phyloP scores from a whole-genome alignment of 2,113 vertebrate species.

The Rhinopomastus cyanomelas region DNA sequence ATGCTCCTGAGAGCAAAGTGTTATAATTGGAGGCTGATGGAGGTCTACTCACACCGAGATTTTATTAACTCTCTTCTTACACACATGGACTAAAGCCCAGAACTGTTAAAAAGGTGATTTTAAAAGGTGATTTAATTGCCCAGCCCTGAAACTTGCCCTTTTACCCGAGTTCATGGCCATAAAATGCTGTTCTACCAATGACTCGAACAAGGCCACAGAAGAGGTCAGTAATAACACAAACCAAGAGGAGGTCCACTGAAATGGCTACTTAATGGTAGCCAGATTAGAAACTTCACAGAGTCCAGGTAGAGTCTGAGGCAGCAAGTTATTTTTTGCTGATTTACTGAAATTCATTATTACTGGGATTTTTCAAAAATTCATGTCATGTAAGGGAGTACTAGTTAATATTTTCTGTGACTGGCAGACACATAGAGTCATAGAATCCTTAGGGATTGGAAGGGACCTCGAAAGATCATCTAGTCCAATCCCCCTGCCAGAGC shows the following conservation, averaged over 20 bases:
- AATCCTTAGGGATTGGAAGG: no score
- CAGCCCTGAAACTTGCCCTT: conserved; percentile 56
- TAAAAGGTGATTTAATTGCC: conserved; percentile 63
- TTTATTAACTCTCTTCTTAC: conserved; percentile 63
- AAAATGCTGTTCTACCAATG: conserved; percentile 63
- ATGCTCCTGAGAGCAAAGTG: conserved; percentile 39
- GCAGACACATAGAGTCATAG: no score
- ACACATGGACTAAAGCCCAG: conserved; percentile 50
- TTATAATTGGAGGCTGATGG: conserved; percentile 22
- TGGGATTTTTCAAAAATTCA: not conserved
- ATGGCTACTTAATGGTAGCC: conserved; percentile 31
- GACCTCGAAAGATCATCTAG: no score
- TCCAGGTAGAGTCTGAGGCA: conserved; percentile 44
- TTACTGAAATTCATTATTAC: conserved; percentile 29
- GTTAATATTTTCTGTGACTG: not conserved
- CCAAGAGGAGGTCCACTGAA: conserved; percentile 62
- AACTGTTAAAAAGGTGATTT: conserved; percentile 52
- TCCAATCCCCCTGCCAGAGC: no score
- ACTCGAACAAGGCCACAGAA: conserved; percentile 61
- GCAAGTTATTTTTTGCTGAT: conserved; percentile 27
- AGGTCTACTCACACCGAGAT: conserved; percentile 45
- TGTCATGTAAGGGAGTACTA: not conserved
- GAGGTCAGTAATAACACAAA: conserved; percentile 56
- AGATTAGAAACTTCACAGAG: conserved; percentile 62
- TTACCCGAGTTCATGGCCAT: conserved; percentile 56